phyloP scores from a whole-genome alignment of 2,113 vertebrate genomes.

The Morone saxatilis region DNA sequence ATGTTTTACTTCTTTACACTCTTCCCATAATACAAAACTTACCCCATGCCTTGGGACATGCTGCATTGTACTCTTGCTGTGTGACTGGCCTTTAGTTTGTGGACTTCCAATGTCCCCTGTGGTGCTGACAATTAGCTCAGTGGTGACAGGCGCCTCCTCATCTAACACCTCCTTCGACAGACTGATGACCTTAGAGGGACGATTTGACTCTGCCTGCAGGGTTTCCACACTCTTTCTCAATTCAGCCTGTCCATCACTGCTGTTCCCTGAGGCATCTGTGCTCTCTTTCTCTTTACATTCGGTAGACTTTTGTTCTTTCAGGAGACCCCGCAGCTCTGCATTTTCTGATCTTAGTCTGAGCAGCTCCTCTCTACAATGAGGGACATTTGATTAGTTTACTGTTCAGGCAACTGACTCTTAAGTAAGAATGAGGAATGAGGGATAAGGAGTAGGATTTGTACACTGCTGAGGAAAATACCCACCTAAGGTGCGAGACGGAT shows the following conservation, averaged over 20 bases:
- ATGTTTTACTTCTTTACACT: not conserved
- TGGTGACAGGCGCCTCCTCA: slow-evolving; percentile 58
- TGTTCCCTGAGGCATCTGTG: slow-evolving; percentile 81
- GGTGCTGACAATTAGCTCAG: slow-evolving; percentile 54
- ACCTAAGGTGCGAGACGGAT: slow-evolving; percentile 86
- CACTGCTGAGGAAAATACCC: slow-evolving; percentile 26
- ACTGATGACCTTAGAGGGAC: slow-evolving; percentile 75
- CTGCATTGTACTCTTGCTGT: slow-evolving; percentile 44
- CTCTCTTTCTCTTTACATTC: slow-evolving; percentile 83
- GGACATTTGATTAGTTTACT: not conserved
- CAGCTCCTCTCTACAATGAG: slow-evolving; percentile 74
- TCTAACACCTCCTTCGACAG: slow-evolving; percentile 71
- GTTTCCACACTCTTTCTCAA: slow-evolving; percentile 81
- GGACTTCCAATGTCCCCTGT: slow-evolving; percentile 59
- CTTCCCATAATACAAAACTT: slow-evolving; percentile 9
- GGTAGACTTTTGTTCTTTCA: slow-evolving; percentile 83
- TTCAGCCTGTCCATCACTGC: slow-evolving; percentile 83
- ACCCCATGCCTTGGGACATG: slow-evolving; percentile 51
- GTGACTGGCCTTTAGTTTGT: slow-evolving; percentile 12
- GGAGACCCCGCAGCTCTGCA: slow-evolving; percentile 68
- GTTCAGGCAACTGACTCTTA: not conserved
- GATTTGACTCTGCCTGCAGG: slow-evolving; percentile 79
- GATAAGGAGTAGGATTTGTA: not conserved
- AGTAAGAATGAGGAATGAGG: not conserved
- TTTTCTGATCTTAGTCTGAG: slow-evolving; percentile 74